Base-by-base conservation (phyloP, 2,888 invertebrate genomes). In the Plagodis pulveraria region DNA sequence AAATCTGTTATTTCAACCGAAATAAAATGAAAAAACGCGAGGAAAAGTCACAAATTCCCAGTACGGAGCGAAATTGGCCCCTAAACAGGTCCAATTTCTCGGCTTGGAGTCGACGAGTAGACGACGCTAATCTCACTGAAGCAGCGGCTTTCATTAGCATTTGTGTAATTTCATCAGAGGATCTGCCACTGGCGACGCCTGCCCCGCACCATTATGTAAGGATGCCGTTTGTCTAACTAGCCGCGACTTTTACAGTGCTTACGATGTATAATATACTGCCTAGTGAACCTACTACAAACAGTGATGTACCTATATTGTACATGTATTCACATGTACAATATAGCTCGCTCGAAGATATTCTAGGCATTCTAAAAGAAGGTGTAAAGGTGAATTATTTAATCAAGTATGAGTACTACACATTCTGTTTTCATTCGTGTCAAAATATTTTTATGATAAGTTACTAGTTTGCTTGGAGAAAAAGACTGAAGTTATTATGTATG, bases 71-170 rank as follows among this genome's bases (percentile, higher is more conserved):
- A 56, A 56, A 60, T 60, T 59, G 52, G 52, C 56, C 56, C 51
- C 56, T 56, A 53, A 60, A 51, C 56, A 52, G 56, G 60, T 56
- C 56, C 60, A 61, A 61, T 61, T 56, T 61, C 69, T 66, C 64
- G 70, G 54, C 69, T 66, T 62, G 70, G 54, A 72, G 73, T 73
- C 67, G 73, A 82, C 80, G 82, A 80, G 78, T 76, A 77, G 73
- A 82, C 77, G 78, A 78, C 80, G 85, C 83, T 89, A 87, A 88
- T 87, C 84, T 84, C 70, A 73, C 73, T 68, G 68, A 71, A 81
- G 80, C 79, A 84, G 80, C 79, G 75, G 80, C 79, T 86, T 89
- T 87, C 86, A 89, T 89, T 89, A 89, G 82, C 85, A 86, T 89
- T 89, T 83, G 83, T 84, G 84, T 86, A 89, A 89, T 88, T 87